Evolutionary conservation across 1,140 invertebrate species (phyloP).

Genomic region (Pollicipes pollicipes): DNA sequence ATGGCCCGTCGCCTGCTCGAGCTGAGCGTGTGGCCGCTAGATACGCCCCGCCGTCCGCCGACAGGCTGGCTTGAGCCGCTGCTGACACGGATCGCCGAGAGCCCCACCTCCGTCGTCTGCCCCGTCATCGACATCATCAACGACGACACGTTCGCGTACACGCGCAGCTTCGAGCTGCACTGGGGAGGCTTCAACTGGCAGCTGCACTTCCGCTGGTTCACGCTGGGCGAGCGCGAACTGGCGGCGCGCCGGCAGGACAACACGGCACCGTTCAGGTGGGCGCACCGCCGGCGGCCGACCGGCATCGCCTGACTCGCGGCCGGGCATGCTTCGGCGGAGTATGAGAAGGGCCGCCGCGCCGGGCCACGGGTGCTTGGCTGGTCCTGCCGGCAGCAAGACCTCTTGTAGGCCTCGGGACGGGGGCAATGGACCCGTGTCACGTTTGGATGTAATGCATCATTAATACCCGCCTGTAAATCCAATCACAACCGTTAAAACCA

Average conservation of each 20-base stretch:
- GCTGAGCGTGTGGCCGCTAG: too few species aligned
- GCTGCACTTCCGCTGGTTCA: slow-evolving; percentile 68
- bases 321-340: slow-evolving; percentile 70
- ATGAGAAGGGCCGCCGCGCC: slow-evolving; percentile 42
- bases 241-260: slow-evolving; percentile 33
- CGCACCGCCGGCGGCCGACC: slow-evolving; percentile 53
- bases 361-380: slow-evolving; percentile 31
- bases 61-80: slow-evolving; percentile 82
- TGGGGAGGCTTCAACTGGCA: slow-evolving; percentile 98
- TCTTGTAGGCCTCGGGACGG: too few species aligned
- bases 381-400: slow-evolving; percentile 49
- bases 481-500: too few species aligned
- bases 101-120: slow-evolving; percentile 53
- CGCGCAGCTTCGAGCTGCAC: slow-evolving; percentile 71
- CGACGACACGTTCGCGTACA: slow-evolving; percentile 79
- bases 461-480: too few species aligned
- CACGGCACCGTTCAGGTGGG: slow-evolving; percentile 48
- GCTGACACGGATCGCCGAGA: slow-evolving; percentile 50
- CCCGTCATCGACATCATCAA: slow-evolving; percentile 91
- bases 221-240: slow-evolving; percentile 40
- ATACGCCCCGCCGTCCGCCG: too few species aligned
- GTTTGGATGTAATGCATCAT: too few species aligned
- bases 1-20: too few species aligned
- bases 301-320: slow-evolving; percentile 99
- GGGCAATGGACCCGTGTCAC: too few species aligned